Conservation (phyloP, 2,888 invertebrate species). For the Megalurothrips usitatus region DNA sequence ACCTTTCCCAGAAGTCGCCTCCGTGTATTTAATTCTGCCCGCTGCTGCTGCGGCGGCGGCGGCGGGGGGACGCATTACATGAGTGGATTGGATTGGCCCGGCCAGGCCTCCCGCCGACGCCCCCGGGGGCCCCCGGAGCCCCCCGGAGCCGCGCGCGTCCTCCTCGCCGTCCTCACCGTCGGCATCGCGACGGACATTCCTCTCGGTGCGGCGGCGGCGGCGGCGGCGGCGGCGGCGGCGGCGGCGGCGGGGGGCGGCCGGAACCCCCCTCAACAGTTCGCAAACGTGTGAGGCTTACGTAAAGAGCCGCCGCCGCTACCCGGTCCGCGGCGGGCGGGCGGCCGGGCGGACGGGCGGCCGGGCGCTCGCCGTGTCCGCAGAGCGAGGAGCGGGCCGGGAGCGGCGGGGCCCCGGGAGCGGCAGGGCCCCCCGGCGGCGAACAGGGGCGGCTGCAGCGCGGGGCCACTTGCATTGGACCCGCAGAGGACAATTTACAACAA, state of each 20-base stretch:
- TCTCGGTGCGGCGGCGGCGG: too few relatives aligned
- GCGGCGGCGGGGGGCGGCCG: background rate
- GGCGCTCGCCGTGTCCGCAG: background rate
- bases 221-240: too few relatives aligned
- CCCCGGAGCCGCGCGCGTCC: background rate
- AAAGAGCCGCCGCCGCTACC: background rate
- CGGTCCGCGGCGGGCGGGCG: background rate
- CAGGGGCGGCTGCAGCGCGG: background rate
- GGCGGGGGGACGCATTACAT: too few relatives aligned
- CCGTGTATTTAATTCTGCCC: too few relatives aligned
- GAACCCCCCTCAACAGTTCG: background rate
- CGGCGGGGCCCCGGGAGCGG: background rate
- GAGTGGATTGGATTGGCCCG: too few relatives aligned
- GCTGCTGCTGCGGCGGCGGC: too few relatives aligned
- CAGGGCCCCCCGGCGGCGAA: background rate
- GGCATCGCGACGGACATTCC: background rate
- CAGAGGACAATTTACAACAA: slow-evolving; percentile 15
- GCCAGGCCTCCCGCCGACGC: background rate
- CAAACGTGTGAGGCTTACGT: slow-evolving; percentile 24
- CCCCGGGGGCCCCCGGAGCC: background rate
- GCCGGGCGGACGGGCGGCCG: background rate
- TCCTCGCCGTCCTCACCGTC: too few relatives aligned
- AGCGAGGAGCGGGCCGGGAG: background rate
- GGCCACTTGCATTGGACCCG: slow-evolving; percentile 17
- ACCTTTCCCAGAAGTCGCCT: too few relatives aligned